phyloP scores from a whole-genome alignment of 2,113 vertebrate species.

The Aix galericulata region DNA sequence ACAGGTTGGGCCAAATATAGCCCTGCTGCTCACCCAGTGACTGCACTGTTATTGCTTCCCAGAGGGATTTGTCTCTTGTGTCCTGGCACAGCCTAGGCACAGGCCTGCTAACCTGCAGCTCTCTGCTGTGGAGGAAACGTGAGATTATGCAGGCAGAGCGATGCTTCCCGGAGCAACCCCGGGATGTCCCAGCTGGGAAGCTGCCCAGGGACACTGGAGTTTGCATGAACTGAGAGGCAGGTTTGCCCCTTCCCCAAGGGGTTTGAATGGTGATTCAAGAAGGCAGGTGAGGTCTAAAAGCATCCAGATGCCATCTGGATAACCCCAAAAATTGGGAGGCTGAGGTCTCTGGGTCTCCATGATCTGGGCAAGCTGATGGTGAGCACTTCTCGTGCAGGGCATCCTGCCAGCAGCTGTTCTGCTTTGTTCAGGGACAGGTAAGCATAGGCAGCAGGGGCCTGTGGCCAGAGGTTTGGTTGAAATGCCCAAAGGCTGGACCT shows the following conservation, averaged over 20 bases:
- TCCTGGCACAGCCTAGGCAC: not conserved
- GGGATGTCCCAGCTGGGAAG: fast-evolving
- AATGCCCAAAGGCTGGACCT: not conserved
- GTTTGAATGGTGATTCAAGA: not conserved
- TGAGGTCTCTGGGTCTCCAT: fast-evolving
- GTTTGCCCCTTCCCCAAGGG: not conserved
- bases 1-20: not conserved
- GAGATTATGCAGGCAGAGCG: not conserved
- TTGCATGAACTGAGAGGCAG: fast-evolving
- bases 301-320: not conserved
- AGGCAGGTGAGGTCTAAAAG: not conserved
- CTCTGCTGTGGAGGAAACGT: not conserved
- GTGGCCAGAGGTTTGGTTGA: not conserved
- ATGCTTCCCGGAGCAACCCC: fast-evolving
- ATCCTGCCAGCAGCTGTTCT: fast-evolving
- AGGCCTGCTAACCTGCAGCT: not conserved
- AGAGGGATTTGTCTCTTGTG: not conserved
- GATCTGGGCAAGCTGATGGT: not conserved
- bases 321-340: not conserved
- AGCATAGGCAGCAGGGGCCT: fast-evolving
- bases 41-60: not conserved
- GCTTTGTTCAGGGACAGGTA: not conserved
- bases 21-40: not conserved
- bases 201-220: not conserved
- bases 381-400: fast-evolving